phyloP scores from a whole-genome alignment of 2,113 vertebrate species.

The Murina feae region DNA sequence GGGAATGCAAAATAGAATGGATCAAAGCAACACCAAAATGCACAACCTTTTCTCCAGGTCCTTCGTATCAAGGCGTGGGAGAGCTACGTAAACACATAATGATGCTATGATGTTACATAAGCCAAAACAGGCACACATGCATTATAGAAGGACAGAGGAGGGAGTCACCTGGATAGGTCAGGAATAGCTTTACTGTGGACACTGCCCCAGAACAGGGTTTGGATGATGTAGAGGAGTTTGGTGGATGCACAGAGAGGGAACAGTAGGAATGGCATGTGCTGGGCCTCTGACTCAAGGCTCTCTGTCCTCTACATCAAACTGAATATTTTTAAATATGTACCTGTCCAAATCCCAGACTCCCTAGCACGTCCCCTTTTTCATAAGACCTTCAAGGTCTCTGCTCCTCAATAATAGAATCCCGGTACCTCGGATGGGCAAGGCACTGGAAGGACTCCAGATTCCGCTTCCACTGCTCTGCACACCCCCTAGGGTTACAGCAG shows the following conservation, averaged over 20 bases:
- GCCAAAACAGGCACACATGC: neutral
- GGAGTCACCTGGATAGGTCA: neutral
- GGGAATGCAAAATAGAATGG: neutral
- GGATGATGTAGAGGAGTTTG: neutral
- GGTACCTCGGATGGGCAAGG: neutral
- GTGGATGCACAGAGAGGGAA: neutral
- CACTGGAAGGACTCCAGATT: neutral
- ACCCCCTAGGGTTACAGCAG: rapidly evolving
- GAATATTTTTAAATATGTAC: neutral
- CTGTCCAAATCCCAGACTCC: neutral
- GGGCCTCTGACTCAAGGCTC: neutral
- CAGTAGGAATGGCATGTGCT: neutral
- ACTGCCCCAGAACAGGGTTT: neutral
- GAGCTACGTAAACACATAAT: neutral
- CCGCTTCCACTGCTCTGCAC: neutral
- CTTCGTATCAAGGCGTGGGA: neutral
- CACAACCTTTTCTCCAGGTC: neutral
- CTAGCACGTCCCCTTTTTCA: neutral
- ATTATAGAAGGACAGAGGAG: neutral
- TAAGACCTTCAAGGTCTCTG: neutral
- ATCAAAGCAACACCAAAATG: neutral
- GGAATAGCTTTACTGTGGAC: neutral
- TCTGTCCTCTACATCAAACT: neutral
- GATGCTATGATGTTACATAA: neutral
- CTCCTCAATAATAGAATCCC: neutral